Conservation (phyloP, 2,113 vertebrate genomes). For the Thomomys bottae region DNA sequence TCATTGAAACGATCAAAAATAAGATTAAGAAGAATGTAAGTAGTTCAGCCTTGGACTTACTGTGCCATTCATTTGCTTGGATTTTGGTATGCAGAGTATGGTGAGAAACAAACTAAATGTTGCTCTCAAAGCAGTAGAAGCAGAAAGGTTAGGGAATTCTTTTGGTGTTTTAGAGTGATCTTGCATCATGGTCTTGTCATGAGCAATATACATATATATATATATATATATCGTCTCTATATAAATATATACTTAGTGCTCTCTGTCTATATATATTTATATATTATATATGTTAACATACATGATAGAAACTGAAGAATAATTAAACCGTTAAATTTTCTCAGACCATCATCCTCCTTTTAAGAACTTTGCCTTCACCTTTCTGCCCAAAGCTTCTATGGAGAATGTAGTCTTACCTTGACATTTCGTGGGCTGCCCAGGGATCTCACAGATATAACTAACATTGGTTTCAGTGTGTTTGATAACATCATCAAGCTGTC, state of each 20-base stretch:
- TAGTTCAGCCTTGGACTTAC: background rate
- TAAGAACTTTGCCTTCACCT: background rate
- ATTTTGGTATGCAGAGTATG: background rate
- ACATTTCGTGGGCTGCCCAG: background rate
- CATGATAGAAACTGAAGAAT: background rate
- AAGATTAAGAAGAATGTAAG: slow-evolving; percentile 99
- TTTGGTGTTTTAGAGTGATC: background rate
- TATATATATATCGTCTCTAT: too few relatives aligned
- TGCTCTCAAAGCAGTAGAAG: background rate
- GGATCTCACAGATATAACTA: background rate
- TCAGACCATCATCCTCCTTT: background rate
- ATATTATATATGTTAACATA: too few relatives aligned
- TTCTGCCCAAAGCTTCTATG: background rate
- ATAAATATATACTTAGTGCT: too few relatives aligned
- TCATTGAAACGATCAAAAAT: slow-evolving; percentile 98
- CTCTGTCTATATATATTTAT: too few relatives aligned
- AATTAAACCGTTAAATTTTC: background rate
- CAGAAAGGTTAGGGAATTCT: background rate
- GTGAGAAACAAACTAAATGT: background rate
- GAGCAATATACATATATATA: background rate
- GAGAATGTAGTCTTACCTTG: background rate
- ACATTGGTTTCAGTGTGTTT: background rate
- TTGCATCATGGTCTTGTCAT: background rate
- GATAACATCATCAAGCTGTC: background rate
- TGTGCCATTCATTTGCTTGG: background rate